Percentiles rank a stretch among this genome's conserved stretches.
These are phyloP conservation scores for Enteromius thamalakanensis DNA, from an alignment of 2,797 vertebrate species.

Conservation along the genomic window DNA sequence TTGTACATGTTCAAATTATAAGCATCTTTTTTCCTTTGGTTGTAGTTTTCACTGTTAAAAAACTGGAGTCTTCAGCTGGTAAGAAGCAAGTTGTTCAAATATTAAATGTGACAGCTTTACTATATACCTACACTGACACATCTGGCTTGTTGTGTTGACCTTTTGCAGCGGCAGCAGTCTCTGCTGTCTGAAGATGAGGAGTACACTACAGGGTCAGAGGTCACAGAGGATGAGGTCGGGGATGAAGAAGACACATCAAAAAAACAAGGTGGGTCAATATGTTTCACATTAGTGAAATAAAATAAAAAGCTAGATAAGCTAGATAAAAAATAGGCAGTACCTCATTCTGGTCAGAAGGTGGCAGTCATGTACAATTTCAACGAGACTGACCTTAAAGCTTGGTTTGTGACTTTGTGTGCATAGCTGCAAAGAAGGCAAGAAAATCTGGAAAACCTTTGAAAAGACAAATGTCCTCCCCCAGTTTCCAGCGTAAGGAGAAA, in stretches of 20 bases:
- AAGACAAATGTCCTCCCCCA: constrained; percentile 89
- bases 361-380: constrained; percentile 36
- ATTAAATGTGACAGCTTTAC: not conserved
- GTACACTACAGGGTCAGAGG: constrained; percentile 96
- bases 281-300: not conserved
- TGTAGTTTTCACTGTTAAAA: constrained; percentile 93
- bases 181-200: constrained; percentile 95
- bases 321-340: not conserved
- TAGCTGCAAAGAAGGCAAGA: constrained; percentile 90
- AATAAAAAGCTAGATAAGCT: not conserved
- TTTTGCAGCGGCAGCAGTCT: constrained; percentile 87
- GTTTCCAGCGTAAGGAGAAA: constrained; percentile 88
- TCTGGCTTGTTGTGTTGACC: constrained; percentile 23
- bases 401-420: constrained; percentile 6
- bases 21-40: constrained; percentile 41
- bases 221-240: constrained; percentile 97
- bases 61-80: constrained; percentile 97
- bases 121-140: not conserved
- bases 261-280: constrained; percentile 82
- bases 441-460: constrained; percentile 84
- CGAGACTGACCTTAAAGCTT: not conserved
- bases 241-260: constrained; percentile 96
- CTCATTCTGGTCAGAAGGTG: constrained; percentile 59
- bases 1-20: not conserved
- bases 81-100: constrained; percentile 62